phyloP scores from a whole-genome alignment of 2,797 vertebrate genomes.

The Hippopotamyrus pictus region DNA sequence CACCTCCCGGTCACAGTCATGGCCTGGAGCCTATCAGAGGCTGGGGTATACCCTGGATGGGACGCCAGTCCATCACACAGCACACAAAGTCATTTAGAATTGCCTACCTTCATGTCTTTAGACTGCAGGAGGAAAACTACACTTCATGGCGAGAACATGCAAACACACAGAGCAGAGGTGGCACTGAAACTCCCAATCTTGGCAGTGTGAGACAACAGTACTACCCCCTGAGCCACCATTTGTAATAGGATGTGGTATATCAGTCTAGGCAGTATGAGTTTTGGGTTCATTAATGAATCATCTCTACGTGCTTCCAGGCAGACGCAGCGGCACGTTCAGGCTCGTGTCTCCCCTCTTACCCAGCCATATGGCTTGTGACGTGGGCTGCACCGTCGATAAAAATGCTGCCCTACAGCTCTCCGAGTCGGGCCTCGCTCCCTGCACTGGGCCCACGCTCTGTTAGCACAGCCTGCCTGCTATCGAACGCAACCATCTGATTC shows the following conservation, averaged over 20 bases:
- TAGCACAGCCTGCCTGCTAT: neutral
- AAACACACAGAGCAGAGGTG: neutral
- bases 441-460: neutral
- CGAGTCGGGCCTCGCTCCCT: neutral
- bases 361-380: neutral
- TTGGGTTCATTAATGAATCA: neutral
- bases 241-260: neutral
- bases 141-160: neutral
- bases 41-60: neutral
- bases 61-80: neutral
- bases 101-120: neutral
- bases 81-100: neutral
- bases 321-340: neutral
- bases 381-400: neutral
- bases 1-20: neutral
- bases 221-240: neutral
- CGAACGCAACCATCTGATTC: neutral
- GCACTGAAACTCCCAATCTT: neutral
- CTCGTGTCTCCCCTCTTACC: neutral
- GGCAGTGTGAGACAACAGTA: neutral
- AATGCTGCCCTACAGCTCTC: neutral
- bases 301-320: neutral
- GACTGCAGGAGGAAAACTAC: neutral
- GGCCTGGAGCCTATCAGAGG: neutral
- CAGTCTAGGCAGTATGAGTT: neutral